These are phyloP conservation scores for Camarhynchus parvulus DNA, from an alignment of 2,113 vertebrate genomes.

Conservation along the genomic window DNA sequence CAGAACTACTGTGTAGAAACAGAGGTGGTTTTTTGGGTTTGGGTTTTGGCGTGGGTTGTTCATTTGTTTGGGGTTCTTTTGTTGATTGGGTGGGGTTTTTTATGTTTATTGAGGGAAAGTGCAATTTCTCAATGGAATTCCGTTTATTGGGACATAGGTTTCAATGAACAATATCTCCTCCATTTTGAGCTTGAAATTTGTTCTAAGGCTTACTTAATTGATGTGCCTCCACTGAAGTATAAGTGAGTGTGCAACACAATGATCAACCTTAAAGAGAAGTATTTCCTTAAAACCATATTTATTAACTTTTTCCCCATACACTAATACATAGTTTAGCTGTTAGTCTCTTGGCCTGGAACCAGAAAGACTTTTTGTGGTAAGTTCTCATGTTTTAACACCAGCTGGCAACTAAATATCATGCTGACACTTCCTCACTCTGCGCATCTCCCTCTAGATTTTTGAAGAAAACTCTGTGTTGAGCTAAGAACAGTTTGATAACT, in stretches of 20 bases:
- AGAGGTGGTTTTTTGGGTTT: neutral
- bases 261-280: neutral
- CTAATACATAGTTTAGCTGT: neutral
- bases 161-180: neutral
- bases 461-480: neutral
- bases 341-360: neutral
- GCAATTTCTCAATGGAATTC: neutral
- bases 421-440: neutral
- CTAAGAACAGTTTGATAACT: neutral
- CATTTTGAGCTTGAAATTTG: neutral
- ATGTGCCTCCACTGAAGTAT: neutral
- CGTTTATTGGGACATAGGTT: neutral
- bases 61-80: neutral
- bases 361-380: neutral
- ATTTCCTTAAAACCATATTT: neutral
- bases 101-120: neutral
- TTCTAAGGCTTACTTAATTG: neutral
- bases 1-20: neutral
- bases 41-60: accelerated
- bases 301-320: neutral
- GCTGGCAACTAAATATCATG: neutral
- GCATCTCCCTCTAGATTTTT: neutral
- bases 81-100: neutral
- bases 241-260: neutral
- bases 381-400: neutral